Conservation (phyloP, 1,140 invertebrate genomes). For the Colletes gigas region DNA sequence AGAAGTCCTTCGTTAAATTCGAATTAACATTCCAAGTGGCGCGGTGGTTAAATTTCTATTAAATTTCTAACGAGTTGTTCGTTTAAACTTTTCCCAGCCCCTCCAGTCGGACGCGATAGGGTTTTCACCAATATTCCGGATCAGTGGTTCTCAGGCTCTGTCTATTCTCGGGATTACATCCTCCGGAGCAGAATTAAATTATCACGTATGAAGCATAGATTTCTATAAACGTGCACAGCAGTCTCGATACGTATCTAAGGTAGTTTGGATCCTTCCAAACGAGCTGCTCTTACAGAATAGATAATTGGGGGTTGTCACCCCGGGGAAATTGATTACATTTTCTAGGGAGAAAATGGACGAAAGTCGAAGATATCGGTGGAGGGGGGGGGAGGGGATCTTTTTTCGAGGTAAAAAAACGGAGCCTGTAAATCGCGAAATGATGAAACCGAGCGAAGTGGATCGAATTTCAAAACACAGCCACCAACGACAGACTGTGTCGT, state of each 20-base stretch:
- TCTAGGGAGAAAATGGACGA: too few species aligned
- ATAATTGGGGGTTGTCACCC: not conserved
- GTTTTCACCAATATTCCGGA: not conserved
- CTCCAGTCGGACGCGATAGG: not conserved
- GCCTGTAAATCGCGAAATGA: slow-evolving; percentile 13
- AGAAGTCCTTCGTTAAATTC: not conserved
- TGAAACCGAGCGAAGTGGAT: slow-evolving; percentile 57
- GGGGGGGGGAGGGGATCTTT: not conserved
- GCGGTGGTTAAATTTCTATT: slow-evolving; percentile 10
- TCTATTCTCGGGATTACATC: too few species aligned
- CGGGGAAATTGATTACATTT: not conserved
- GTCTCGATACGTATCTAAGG: too few species aligned
- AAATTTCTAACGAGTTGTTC: slow-evolving; percentile 13
- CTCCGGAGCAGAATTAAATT: too few species aligned
- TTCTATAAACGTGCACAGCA: too few species aligned
- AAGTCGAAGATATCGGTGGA: not conserved
- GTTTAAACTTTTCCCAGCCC: not conserved
- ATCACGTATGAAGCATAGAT: too few species aligned
- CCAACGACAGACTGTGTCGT: slow-evolving; percentile 26
- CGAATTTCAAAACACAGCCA: slow-evolving; percentile 65
- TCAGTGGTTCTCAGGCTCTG: too few species aligned
- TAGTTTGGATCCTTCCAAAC: too few species aligned
- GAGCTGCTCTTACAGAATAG: too few species aligned
- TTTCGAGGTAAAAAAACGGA: not conserved
- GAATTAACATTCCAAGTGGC: slow-evolving; percentile 2